Evolutionary conservation across 2,888 invertebrate species (phyloP).

Genomic region (Cantharis lateralis): DNA sequence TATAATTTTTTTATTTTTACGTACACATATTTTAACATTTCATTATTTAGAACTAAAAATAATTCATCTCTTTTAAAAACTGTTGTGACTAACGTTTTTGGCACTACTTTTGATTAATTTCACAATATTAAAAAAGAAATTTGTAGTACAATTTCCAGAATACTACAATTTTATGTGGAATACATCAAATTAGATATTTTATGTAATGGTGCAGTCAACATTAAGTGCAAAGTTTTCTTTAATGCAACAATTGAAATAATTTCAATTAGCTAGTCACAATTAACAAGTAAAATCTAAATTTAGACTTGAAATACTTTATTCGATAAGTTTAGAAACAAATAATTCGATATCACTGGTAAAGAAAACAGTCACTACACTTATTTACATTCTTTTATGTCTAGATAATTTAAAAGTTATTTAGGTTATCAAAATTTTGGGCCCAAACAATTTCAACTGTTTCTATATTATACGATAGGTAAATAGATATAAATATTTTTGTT

Average conservation of each 20-base stretch:
- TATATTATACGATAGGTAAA: neutral
- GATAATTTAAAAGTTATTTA: neutral
- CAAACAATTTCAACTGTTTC: neutral
- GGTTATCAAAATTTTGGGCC: neutral
- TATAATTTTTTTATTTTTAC: neutral
- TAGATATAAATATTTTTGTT: neutral
- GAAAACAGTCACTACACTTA: neutral
- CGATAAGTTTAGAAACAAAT: neutral
- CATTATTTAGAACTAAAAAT: neutral
- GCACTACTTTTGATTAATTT: neutral
- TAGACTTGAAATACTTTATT: neutral
- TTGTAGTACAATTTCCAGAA: neutral
- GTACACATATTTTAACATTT: neutral
- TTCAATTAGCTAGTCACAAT: neutral
- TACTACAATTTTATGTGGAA: neutral
- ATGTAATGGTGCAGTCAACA: neutral
- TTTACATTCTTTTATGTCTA: neutral
- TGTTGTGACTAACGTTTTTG: neutral
- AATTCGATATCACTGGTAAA: neutral
- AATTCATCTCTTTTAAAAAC: neutral
- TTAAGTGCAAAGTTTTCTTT: neutral
- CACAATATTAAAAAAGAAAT: neutral
- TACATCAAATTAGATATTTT: neutral
- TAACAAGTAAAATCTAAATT: neutral
- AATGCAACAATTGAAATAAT: neutral